phyloP scores from a whole-genome alignment of 1,140 invertebrate genomes.

The Drosophila biarmipes region DNA sequence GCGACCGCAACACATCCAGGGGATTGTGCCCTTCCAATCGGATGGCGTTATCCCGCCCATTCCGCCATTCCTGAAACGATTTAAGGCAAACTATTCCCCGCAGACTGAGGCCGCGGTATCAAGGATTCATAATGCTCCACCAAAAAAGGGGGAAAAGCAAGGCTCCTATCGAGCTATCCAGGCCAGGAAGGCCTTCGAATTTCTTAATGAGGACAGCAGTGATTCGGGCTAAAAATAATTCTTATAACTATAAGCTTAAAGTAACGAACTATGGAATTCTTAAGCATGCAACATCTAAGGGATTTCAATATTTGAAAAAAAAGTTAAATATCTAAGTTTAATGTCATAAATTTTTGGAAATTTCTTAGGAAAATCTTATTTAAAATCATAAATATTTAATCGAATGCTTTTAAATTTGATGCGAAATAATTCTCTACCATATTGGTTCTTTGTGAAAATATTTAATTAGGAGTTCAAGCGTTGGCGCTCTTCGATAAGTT shows the following conservation, averaged over 20 bases:
- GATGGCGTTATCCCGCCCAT: constrained; percentile 21
- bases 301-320: too few relatives aligned
- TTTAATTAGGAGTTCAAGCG: too few relatives aligned
- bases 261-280: neutral
- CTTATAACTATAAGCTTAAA: neutral
- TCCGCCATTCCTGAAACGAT: constrained; percentile 48
- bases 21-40: constrained; percentile 46
- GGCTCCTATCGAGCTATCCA: neutral
- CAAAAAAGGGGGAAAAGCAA: neutral
- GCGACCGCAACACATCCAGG: constrained; percentile 49
- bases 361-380: too few relatives aligned
- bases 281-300: too few relatives aligned
- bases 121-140: neutral
- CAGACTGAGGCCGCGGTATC: too few relatives aligned
- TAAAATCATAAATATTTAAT: too few relatives aligned
- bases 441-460: too few relatives aligned
- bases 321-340: too few relatives aligned
- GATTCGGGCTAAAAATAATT: neutral
- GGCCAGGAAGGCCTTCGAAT: neutral
- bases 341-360: too few relatives aligned
- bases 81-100: constrained; percentile 21
- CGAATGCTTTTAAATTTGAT: too few relatives aligned
- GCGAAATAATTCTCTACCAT: too few relatives aligned
- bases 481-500: too few relatives aligned
- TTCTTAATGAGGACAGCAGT: neutral